Evolutionary conservation across 2,888 invertebrate genomes (phyloP).

Genomic region (Caenorhabditis plicata): DNA sequence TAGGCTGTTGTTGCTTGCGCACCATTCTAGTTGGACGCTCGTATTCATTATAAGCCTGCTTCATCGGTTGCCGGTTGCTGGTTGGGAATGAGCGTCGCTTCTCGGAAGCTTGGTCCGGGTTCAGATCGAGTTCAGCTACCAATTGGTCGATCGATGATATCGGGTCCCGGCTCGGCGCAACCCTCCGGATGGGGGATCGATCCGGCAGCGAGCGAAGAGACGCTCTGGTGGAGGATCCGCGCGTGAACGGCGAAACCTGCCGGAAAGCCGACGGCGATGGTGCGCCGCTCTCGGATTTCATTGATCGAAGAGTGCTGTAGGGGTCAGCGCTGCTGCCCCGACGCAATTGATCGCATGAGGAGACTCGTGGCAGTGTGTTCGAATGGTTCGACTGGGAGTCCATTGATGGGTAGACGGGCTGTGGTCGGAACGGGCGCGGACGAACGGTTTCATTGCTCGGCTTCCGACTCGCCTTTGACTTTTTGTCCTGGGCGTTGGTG

Average conservation of each 20-base stretch:
- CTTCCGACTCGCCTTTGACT: slow-evolving; percentile 21
- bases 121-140: slow-evolving; percentile 62
- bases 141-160: slow-evolving; percentile 59
- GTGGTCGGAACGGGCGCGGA: slow-evolving; percentile 52
- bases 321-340: slow-evolving; percentile 48
- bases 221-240: slow-evolving; percentile 30
- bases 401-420: slow-evolving; percentile 46
- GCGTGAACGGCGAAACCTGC: slow-evolving; percentile 31
- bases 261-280: slow-evolving; percentile 51
- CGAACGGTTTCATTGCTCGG: slow-evolving; percentile 31
- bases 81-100: slow-evolving; percentile 53
- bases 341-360: slow-evolving; percentile 26
- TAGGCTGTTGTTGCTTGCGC: background rate
- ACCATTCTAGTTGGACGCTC: slow-evolving; percentile 20
- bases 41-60: slow-evolving; percentile 16
- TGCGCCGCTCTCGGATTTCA: slow-evolving; percentile 40
- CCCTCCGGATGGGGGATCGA: slow-evolving; percentile 25
- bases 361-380: slow-evolving; percentile 24
- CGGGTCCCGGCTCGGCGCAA: slow-evolving; percentile 36
- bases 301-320: slow-evolving; percentile 46
- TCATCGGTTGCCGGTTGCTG: slow-evolving; percentile 7
- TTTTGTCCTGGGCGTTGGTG: slow-evolving; percentile 41
- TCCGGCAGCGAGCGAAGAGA: slow-evolving; percentile 41
- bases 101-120: slow-evolving; percentile 49
- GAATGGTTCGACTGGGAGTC: slow-evolving; percentile 14